Evolutionary conservation across 1,140 invertebrate species (phyloP), one percentile per base, ranked within the genome.

Genomic region (Anagrus nilaparvatae): DNA sequence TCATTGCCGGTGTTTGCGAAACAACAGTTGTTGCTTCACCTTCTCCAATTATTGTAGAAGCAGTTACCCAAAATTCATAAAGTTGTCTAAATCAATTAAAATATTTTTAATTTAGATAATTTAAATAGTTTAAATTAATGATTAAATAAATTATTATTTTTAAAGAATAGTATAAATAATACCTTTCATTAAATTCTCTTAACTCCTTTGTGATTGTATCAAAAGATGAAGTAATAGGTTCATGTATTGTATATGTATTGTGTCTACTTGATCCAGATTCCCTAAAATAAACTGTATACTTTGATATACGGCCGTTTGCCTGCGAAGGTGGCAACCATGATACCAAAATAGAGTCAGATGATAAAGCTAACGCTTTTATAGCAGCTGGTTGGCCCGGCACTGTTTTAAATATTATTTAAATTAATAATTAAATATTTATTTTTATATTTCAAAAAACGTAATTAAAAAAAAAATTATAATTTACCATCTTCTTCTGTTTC

Each of bases 61-160:
- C 86, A 1, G 84, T 83, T 16, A 88, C 82, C 85, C 86, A 91
- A 61, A 89, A 84, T 60, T 89, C 84, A 58, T 88, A 87, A 25
- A 77, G 64, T 56, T 81, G 76, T 46, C 78, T 65, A 28, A 55
- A 37, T 35, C 14, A 19, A 36, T 31, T 21, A 40, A 6, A 18
- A 45, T 4, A 44, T 20, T 23, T 32, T 16, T 28, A 25, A 17
- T 14, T 39, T 17, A 28, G 28, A n/a, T 30, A n/a, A 30, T 7
- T 30, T 30, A 5, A 30, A 30, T 30, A 5, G 5, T 7, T 14
- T n/a, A 4, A n/a, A 7, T 30, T 30, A 30, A 7, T 30, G 12
- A 7, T 30, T n/a, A 5, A n/a, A n/a, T n/a, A n/a, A n/a, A n/a
- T n/a, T n/a, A n/a, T n/a, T n/a, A n/a, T n/a, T n/a, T n/a, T n/a